phyloP scores from a whole-genome alignment of 2,113 vertebrate species.

The Heptranchias perlo region DNA sequence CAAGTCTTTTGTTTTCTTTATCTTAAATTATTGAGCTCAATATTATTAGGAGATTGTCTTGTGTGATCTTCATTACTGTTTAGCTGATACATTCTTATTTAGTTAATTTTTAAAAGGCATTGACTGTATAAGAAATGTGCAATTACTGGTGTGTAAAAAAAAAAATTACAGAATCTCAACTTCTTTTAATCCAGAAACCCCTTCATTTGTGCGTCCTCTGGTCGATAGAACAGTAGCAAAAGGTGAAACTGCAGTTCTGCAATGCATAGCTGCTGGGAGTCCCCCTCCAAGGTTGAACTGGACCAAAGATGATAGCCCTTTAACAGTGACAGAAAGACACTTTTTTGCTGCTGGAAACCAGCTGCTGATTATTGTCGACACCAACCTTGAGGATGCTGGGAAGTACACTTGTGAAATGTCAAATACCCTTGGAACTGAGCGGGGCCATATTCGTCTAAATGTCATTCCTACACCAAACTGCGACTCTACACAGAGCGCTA shows the following conservation, averaged over 20 bases:
- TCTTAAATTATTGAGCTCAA: neutral
- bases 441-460: slow-evolving; percentile 75
- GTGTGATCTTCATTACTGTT: too few species aligned
- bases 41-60: neutral
- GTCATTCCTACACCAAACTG: slow-evolving; percentile 87
- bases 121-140: neutral
- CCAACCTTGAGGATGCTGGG: slow-evolving; percentile 76
- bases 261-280: slow-evolving; percentile 90
- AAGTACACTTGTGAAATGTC: slow-evolving; percentile 96
- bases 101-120: neutral
- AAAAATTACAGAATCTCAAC: neutral
- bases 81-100: neutral
- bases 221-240: slow-evolving; percentile 82
- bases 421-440: slow-evolving; percentile 83
- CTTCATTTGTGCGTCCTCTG: slow-evolving; percentile 82
- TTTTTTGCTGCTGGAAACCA: slow-evolving; percentile 94
- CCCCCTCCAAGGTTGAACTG: slow-evolving; percentile 84
- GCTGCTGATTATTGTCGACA: slow-evolving; percentile 89
- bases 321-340: slow-evolving; percentile 82
- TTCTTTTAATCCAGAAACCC: slow-evolving; percentile 71
- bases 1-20: neutral
- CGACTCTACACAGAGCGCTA: slow-evolving; percentile 69
- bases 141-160: neutral
- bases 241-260: slow-evolving; percentile 87
- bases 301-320: slow-evolving; percentile 90